phyloP scores from a whole-genome alignment of 2,888 invertebrate genomes.

The Cryptus armator region DNA sequence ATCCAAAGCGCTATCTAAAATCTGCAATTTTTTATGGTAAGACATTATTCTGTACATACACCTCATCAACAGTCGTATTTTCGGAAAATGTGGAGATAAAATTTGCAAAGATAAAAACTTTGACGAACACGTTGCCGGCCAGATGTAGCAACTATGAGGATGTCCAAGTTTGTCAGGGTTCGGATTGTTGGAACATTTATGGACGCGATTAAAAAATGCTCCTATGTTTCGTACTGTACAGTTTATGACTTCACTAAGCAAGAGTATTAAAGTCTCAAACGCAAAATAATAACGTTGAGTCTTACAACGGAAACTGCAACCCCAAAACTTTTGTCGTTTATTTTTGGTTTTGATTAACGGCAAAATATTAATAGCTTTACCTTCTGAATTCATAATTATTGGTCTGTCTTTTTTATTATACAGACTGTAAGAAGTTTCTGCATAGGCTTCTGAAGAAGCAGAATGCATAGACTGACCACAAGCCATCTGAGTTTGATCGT shows the following conservation, averaged over 20 bases:
- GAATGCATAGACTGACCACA: not conserved
- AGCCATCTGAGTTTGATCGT: not conserved
- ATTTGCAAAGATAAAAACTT: slow-evolving; percentile 46
- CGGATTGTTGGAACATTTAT: slow-evolving; percentile 29
- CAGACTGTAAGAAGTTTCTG: slow-evolving; percentile 41
- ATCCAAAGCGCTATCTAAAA: slow-evolving; percentile 12
- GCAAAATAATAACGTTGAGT: slow-evolving; percentile 6
- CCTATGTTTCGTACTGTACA: not conserved
- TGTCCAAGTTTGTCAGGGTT: slow-evolving; percentile 46
- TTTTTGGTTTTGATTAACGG: slow-evolving; percentile 27
- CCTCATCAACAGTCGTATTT: slow-evolving; percentile 45
- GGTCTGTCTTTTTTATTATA: not conserved
- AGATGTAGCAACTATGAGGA: slow-evolving; percentile 41
- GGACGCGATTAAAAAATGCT: slow-evolving; percentile 4
- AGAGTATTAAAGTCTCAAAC: slow-evolving; percentile 14
- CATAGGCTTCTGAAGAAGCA: slow-evolving; percentile 16
- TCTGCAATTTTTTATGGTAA: not conserved
- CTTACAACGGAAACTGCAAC: slow-evolving; percentile 34
- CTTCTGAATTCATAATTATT: slow-evolving; percentile 39
- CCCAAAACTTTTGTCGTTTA: slow-evolving; percentile 8
- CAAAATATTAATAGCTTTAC: slow-evolving; percentile 48
- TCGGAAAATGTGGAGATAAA: slow-evolving; percentile 55
- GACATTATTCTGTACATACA: slow-evolving; percentile 29
- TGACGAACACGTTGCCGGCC: slow-evolving; percentile 34
- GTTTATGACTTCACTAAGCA: not conserved